Conservation (phyloP, 1,140 invertebrate genomes). For the Amyelois transitella region DNA sequence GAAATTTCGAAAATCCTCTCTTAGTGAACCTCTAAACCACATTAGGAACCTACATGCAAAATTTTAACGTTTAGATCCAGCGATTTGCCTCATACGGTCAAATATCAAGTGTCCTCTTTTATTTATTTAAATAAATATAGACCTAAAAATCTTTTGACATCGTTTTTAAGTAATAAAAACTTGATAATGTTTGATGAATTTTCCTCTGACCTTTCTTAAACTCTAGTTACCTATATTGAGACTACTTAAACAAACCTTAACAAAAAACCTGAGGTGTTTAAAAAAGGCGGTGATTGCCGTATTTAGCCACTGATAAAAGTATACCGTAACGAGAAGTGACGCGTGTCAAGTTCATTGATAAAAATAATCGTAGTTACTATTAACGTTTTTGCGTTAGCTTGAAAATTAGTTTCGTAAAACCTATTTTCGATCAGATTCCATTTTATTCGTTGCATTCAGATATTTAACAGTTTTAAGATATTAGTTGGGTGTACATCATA, state of each 20-base stretch:
- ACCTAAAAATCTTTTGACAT: too few relatives aligned
- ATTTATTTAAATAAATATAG: too few relatives aligned
- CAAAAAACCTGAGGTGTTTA: neutral
- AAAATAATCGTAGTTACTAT: slow-evolving; percentile 41
- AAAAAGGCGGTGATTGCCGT: neutral
- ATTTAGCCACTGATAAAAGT: slow-evolving; percentile 15
- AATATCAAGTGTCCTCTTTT: too few relatives aligned
- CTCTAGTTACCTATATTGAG: neutral
- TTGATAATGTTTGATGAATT: too few relatives aligned
- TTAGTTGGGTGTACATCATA: neutral
- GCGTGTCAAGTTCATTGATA: slow-evolving; percentile 62
- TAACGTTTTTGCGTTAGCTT: slow-evolving; percentile 37
- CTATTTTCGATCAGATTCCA: slow-evolving; percentile 31
- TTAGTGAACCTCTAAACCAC: too few relatives aligned
- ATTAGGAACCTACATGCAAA: too few relatives aligned
- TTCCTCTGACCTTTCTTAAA: neutral
- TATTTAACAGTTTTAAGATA: neutral
- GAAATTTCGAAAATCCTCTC: too few relatives aligned
- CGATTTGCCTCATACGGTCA: too few relatives aligned
- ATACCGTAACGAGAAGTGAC: slow-evolving; percentile 37
- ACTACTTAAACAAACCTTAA: neutral
- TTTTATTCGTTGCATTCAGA: slow-evolving; percentile 20
- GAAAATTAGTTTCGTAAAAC: too few relatives aligned
- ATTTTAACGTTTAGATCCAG: too few relatives aligned
- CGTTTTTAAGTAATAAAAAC: neutral